Evolutionary conservation across 2,113 vertebrate species (phyloP), one percentile per base, ranked within the genome.

Genomic region (Pseudopipra pipra): DNA sequence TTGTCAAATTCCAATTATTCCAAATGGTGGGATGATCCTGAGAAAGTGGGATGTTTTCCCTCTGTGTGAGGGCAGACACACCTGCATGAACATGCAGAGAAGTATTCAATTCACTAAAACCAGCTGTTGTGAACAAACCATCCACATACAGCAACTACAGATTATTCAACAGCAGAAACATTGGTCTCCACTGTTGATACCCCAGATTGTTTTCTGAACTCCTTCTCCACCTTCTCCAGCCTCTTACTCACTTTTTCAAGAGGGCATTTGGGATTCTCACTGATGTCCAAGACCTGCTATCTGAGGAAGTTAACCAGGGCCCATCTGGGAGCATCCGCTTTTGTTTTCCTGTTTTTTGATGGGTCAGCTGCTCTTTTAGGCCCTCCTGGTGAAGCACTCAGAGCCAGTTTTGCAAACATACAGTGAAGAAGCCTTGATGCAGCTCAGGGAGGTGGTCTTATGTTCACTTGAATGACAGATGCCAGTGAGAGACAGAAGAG

Each of bases 1-100:
- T n/a, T 56, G 63, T 55, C 59, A 74, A 44, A 72, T 84, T 71
- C 41, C 75, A 63, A 23, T 86, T 95, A 67, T 88, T 90, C 61
- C 4, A 6, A 24, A 35, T 0, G 0, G 10, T 41, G 59, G 33
- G 25, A 39, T 72, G 47, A 88, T 74, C 55, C 68, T 72, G 61
- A 54, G 41, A 77, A 93, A 84, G 2, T 24, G 12, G 17, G 15
- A 55, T 81, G 63, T 52, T 88, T 90, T 41, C 31, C 23, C 13
- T 44, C 58, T 37, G 20, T 52, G 35, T 70, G 73, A 85, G 49
- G 63, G 71, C 68, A 83, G 35, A 94, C 80, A 86, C 89, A 88
- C 6, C 90, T 41, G n/a, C 52, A 47, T 8, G 28, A 91, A 27
- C 15, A 61, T 3, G 4, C 24, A 56, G 8, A 74, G 54, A 85